A percentile compares a stretch with the other conserved stretches of the same genome.
These are phyloP conservation scores for Diacarnus erythraeanus DNA, from an alignment of 37 sponge, comb jelly and placozoan species.

Conservation along the genomic window DNA sequence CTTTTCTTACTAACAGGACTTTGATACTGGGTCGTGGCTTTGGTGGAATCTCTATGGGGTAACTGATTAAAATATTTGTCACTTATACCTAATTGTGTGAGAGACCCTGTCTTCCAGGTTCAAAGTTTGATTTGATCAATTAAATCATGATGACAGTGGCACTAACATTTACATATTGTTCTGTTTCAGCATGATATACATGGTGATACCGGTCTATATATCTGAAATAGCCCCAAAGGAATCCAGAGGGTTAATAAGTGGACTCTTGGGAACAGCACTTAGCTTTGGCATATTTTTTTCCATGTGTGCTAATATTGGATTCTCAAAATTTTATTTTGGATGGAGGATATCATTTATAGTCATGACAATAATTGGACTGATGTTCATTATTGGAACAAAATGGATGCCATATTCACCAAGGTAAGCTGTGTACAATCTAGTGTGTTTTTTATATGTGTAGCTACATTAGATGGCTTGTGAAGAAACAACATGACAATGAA, in stretches of 20 bases:
- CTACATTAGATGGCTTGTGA: background rate
- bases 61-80: background rate
- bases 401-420: background rate
- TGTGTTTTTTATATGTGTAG: background rate
- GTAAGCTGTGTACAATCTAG: background rate
- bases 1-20: background rate
- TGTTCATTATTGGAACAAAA: background rate
- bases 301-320: background rate
- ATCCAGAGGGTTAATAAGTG: background rate
- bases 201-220: slow-evolving; percentile 16
- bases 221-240: slow-evolving; percentile 14
- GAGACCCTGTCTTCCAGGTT: too few relatives aligned
- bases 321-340: background rate
- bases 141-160: background rate
- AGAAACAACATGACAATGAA: background rate
- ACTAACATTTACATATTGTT: too few relatives aligned
- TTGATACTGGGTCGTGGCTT: background rate
- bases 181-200: background rate
- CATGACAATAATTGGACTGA: background rate
- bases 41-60: background rate
- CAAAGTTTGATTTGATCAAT: too few relatives aligned
- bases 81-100: background rate
- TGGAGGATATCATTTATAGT: slow-evolving; percentile 6
- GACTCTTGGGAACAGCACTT: background rate
- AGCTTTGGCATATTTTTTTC: background rate